Conservation (phyloP, 2,797 vertebrate genomes). For the Triplophysa yarkandensis region DNA sequence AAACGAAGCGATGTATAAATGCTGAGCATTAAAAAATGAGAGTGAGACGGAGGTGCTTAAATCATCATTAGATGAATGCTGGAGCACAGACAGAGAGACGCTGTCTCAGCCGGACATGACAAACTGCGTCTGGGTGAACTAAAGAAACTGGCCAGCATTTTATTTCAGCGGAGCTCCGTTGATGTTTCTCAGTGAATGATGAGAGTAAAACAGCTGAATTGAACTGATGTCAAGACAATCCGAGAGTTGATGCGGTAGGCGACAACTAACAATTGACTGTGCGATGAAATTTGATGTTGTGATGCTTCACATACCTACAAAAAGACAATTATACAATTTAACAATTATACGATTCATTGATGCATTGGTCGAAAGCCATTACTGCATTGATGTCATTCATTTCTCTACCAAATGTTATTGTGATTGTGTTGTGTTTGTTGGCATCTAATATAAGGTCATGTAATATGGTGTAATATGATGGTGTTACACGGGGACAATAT, state of each 20-base stretch:
- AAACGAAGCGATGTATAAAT: neutral
- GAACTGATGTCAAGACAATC: too few species aligned
- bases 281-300: too few species aligned
- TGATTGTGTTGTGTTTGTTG: neutral
- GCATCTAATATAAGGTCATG: neutral
- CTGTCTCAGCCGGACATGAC: neutral
- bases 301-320: too few species aligned
- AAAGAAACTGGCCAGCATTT: neutral
- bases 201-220: constrained; percentile 16
- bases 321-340: too few species aligned
- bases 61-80: constrained; percentile 2
- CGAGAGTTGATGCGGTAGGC: too few species aligned
- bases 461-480: neutral
- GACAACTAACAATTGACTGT: too few species aligned
- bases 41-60: neutral
- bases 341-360: too few species aligned
- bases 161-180: neutral
- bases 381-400: too few species aligned
- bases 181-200: constrained; percentile 28
- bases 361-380: too few species aligned
- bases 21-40: neutral
- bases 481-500: neutral
- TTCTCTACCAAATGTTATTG: neutral
- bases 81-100: neutral
- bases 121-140: neutral